Base-by-base conservation (phyloP, 2,888 invertebrate species). In the Agrilus cyanescens region DNA sequence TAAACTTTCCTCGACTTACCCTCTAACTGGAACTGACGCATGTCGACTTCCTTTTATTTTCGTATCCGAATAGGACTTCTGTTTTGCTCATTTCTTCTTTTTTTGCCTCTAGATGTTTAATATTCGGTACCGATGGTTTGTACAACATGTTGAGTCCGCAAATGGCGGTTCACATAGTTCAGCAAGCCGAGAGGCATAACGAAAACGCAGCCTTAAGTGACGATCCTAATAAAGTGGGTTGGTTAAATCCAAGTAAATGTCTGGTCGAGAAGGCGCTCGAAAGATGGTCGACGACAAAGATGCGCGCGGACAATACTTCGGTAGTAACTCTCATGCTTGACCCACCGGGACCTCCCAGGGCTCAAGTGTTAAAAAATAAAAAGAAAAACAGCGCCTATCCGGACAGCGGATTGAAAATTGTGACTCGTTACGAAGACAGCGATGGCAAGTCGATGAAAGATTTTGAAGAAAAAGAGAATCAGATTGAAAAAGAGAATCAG, bases 261-360 rank as follows among this genome's bases (percentile, higher is more conserved):
- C 70, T 97, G 43, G 94, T 91, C 0, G 87, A 80, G 64, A 78
- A 73, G 58, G 93, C 85, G 38, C 73, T 85, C 38, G 83, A 85
- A 50, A 46, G 53, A 43, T 97, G 96, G 95, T 78, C 80, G 14
- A 75, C 74, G 37, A 83, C 87, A 5, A 77, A 84, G 59, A 80
- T 94, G 75, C 77, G 95, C 32, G 96, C 97, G 0, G 97, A 97
- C 66, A 97, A 97, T 65, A 93, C 95, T 1, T 93, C 91, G 12
- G 94, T 91, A 36, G 87, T 97, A 14, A 85, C 89, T 0, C 72
- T 96, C 14, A 85, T 95, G 78, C 70, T 94, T 47, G 91, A 94
- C 68, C 90, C 90, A 35, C 85, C 88, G 0, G 88, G 89, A 1
- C 87, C 82, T 6, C 83, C 85, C 12, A 73, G 80, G 37, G 78